A percentile compares a stretch with the other conserved stretches of the same genome.
Conservation (phyloP, 1,140 invertebrate species). For the Heliconius eleuchia region DNA sequence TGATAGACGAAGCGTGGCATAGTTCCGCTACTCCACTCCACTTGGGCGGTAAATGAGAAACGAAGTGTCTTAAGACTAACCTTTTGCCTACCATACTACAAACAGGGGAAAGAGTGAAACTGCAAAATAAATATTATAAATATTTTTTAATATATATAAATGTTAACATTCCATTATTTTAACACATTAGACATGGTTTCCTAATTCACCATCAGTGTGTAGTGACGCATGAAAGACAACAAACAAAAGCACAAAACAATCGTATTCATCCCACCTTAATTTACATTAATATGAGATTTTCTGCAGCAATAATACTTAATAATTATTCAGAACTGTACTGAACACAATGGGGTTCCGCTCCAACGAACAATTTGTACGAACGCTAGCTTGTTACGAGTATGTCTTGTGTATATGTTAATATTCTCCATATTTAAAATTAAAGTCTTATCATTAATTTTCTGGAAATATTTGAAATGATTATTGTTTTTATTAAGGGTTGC, state of each 20-base stretch:
- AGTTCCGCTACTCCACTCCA: too few species aligned
- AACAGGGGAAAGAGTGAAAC: too few species aligned
- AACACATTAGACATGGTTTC: not conserved
- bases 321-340: conserved; percentile 64
- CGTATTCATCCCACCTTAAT: conserved; percentile 61
- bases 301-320: conserved; percentile 67
- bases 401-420: conserved; percentile 38
- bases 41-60: too few species aligned
- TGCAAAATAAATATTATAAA: not conserved
- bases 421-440: not conserved
- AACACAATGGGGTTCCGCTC: conserved; percentile 67
- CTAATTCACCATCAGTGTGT: conserved; percentile 36
- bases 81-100: too few species aligned
- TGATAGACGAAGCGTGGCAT: too few species aligned
- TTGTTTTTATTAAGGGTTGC: not conserved
- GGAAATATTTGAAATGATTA: not conserved
- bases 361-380: conserved; percentile 65
- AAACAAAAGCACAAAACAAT: conserved; percentile 55
- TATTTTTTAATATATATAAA: not conserved
- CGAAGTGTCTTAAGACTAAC: too few species aligned
- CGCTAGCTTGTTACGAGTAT: conserved; percentile 47
- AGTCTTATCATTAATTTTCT: not conserved
- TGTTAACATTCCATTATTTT: not conserved
- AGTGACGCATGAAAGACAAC: conserved; percentile 41
- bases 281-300: conserved; percentile 76